These are phyloP conservation scores for Ramphastos sulfuratus DNA, from an alignment of 2,113 vertebrate genomes.

Conservation along the genomic window DNA sequence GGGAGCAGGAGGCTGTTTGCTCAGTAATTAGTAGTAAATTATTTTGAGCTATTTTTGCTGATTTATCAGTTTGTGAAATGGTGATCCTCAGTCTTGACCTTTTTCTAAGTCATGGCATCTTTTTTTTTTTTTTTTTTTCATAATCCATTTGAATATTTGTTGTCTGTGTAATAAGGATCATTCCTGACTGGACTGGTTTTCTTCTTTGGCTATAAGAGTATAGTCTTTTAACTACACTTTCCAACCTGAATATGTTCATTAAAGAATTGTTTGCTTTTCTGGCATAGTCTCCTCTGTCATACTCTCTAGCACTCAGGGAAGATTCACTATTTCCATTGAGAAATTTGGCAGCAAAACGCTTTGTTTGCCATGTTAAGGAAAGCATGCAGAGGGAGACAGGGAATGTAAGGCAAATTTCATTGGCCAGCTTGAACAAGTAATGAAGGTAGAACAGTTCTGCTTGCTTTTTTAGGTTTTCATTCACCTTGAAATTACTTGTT, in stretches of 20 bases:
- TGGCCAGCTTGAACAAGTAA: background rate
- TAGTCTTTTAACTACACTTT: background rate
- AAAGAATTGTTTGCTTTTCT: constrained; percentile 32
- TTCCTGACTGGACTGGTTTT: background rate
- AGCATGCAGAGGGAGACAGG: background rate
- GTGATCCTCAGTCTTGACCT: background rate
- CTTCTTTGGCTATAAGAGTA: background rate
- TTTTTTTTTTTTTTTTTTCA: background rate
- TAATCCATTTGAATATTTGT: background rate
- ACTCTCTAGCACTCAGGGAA: background rate
- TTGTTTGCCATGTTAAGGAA: background rate
- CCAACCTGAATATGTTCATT: background rate
- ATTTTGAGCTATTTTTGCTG: background rate
- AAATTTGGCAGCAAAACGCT: background rate
- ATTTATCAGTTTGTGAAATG: background rate
- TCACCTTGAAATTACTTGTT: background rate
- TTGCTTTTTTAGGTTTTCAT: background rate
- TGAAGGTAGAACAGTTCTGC: background rate
- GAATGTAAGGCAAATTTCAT: background rate
- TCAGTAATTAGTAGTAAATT: background rate
- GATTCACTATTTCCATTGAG: constrained; percentile 3
- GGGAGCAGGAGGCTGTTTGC: background rate
- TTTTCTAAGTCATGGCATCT: background rate
- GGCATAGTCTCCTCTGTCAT: background rate
- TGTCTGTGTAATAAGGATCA: fast-evolving